A percentile compares a stretch with the other conserved stretches of the same genome.
Evolutionary conservation across 2,113 vertebrate species (phyloP).

Genomic region (Origma solitaria): DNA sequence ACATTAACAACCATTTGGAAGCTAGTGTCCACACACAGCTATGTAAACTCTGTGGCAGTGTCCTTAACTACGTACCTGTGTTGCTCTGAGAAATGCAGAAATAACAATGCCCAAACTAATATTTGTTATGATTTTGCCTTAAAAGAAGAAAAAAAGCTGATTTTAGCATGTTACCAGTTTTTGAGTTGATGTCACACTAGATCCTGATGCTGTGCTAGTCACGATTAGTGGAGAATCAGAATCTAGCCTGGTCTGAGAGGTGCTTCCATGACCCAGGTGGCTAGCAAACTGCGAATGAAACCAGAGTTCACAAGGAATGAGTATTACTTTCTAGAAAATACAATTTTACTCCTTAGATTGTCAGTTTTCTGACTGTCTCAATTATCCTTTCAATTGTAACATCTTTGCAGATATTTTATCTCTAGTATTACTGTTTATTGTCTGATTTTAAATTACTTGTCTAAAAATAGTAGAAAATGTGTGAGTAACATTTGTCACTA

Average conservation of each 20-base stretch:
- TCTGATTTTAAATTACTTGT: neutral
- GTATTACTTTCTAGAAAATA: neutral
- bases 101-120: neutral
- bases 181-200: conserved; percentile 58
- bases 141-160: neutral
- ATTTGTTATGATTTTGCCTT: neutral
- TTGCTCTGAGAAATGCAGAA: neutral
- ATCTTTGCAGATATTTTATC: neutral
- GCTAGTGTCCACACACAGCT: neutral
- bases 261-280: conserved; percentile 65
- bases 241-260: conserved; percentile 65
- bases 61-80: neutral
- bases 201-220: conserved; percentile 62
- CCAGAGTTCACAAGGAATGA: neutral
- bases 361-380: neutral
- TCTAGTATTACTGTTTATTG: neutral
- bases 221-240: conserved; percentile 54
- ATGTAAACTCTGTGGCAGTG: neutral
- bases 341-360: neutral
- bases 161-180: conserved; percentile 72
- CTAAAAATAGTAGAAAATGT: neutral
- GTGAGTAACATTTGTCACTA: neutral
- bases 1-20: neutral
- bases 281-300: conserved; percentile 37
- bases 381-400: neutral